Percentiles rank a stretch among this genome's conserved stretches.
Conservation (phyloP, 2,113 vertebrate genomes). For the Phaethornis superciliosus region DNA sequence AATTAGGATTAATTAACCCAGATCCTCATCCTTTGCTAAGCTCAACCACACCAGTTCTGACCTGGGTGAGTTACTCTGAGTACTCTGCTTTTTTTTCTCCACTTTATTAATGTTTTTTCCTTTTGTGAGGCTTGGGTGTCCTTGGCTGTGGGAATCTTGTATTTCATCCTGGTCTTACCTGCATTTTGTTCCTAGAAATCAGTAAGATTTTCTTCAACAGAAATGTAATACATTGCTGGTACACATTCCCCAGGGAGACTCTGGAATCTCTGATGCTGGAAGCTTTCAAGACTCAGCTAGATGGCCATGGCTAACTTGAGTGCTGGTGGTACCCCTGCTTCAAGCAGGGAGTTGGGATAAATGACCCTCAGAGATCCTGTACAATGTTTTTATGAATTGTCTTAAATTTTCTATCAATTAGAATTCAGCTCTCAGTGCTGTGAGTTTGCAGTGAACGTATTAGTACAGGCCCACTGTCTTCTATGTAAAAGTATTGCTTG, state of each 20-base stretch:
- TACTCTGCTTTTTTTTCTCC: neutral
- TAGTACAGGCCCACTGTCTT: neutral
- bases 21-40: constrained; percentile 81
- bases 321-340: neutral
- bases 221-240: neutral
- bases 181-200: neutral
- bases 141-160: neutral
- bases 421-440: neutral
- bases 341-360: neutral
- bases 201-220: neutral
- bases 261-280: neutral
- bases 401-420: neutral
- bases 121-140: neutral
- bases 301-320: neutral
- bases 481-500: neutral
- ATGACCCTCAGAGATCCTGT: neutral
- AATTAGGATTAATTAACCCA: constrained; percentile 88
- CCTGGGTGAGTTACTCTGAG: constrained; percentile 84
- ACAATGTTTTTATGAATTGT: neutral
- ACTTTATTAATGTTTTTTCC: neutral
- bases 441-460: neutral
- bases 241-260: neutral
- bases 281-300: neutral
- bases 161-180: neutral
- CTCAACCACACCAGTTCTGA: constrained; percentile 67